Percentiles rank a stretch among this genome's conserved stretches.
Conservation (phyloP, 2,888 invertebrate species). For the Willowsia nigromaculata region DNA sequence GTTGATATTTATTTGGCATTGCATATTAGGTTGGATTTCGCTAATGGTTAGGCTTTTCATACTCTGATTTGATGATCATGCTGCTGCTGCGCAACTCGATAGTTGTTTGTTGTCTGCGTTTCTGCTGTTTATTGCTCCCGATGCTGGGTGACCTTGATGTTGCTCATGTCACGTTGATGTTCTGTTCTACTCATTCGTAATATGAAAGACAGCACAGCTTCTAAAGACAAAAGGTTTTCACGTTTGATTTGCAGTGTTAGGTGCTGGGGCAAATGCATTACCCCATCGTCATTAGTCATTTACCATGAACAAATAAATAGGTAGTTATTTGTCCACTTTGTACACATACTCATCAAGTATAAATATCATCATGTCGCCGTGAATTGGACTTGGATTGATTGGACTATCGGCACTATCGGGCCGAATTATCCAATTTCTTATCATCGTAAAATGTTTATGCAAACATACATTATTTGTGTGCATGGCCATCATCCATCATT, state of each 20-base stretch:
- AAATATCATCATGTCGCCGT: neutral
- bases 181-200: neutral
- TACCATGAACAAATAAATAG: too few species aligned
- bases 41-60: neutral
- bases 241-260: too few species aligned
- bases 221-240: too few species aligned
- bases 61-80: neutral
- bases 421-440: neutral
- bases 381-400: neutral
- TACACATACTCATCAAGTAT: neutral
- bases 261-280: too few species aligned
- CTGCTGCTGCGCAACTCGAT: conserved; percentile 27
- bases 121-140: conserved; percentile 39
- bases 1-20: neutral
- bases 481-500: neutral
- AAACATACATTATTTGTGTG: neutral
- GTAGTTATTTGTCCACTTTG: neutral
- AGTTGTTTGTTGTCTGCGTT: neutral
- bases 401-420: neutral
- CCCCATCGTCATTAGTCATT: too few species aligned
- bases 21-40: neutral
- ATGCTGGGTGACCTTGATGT: conserved; percentile 59
- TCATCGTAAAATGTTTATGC: neutral
- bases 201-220: neutral
- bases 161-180: conserved; percentile 52